A percentile compares a stretch with the other conserved stretches of the same genome.
phyloP scores from a whole-genome alignment of 2,888 invertebrate genomes.

The Lasiommata megera region DNA sequence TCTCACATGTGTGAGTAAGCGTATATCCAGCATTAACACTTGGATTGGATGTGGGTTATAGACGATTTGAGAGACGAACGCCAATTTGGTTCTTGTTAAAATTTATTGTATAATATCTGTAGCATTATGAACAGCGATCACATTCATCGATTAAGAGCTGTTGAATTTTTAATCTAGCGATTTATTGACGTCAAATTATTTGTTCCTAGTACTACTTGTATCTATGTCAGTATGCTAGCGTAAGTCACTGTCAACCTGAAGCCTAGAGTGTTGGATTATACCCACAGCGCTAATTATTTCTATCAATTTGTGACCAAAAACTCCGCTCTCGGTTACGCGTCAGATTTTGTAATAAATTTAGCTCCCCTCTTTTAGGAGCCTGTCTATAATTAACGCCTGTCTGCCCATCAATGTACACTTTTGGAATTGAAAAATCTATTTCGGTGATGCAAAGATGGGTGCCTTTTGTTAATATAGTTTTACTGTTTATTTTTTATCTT shows the following conservation, averaged over 20 bases:
- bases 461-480: constrained; percentile 7
- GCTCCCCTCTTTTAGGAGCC: constrained; percentile 49
- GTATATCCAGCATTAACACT: too few relatives aligned
- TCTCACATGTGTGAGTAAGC: too few relatives aligned
- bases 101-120: too few relatives aligned
- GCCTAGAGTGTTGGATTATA: background rate
- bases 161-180: too few relatives aligned
- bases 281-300: constrained; percentile 63
- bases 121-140: too few relatives aligned
- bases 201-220: too few relatives aligned
- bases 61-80: too few relatives aligned
- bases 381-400: constrained; percentile 9
- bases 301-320: constrained; percentile 63
- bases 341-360: constrained; percentile 75
- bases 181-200: too few relatives aligned
- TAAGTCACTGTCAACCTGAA: background rate
- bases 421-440: constrained; percentile 7
- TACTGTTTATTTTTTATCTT: background rate
- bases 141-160: too few relatives aligned
- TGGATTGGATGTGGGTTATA: too few relatives aligned
- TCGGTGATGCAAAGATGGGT: background rate
- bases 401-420: constrained; percentile 16
- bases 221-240: background rate
- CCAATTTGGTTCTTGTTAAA: too few relatives aligned
- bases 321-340: constrained; percentile 57